Evolutionary conservation across 2,888 invertebrate genomes (phyloP), one percentile per base, ranked within the genome.

Genomic region (Parnassius glacialis): DNA sequence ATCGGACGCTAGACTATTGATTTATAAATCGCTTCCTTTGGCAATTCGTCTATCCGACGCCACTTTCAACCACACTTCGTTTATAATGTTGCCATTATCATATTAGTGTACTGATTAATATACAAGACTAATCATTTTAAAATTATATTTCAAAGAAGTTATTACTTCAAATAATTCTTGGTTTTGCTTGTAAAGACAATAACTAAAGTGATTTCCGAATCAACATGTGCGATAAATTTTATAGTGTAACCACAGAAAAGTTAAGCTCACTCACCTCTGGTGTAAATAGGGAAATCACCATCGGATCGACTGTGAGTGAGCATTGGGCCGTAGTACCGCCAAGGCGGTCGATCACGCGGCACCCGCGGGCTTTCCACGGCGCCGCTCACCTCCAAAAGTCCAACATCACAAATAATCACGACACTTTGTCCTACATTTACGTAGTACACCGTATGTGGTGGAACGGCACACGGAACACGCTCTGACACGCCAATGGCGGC

Each of bases 301-400:
- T 96, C 96, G 85, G 96, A 96, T 89, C 95, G 95, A 84, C 96
- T 96, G 92, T 96, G 96, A 71, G 95, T 96, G 83, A 96, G 93
- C 94, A 96, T 96, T 83, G 94, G 93, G 85, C 93, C 94, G 85
- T 93, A 93, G 83, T 93, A 93, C 84, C 93, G 93, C 80, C 93
- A 93, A 80, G 93, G 86, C 85, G 90, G 87, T 74, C 83, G 87
- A 76, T 88, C 87, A 76, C 86, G 89, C 79, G 80, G 85, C 81
- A 84, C 84, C 79, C 92, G 92, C 79, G 84, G 90, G 83, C 92
- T 90, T 85, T 90, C 92, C 92, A 92, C 88, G 82, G 81, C 78
- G 75, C 80, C 79, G 82, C 85, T 90, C 89, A 90, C 83, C 88
- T 85, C 80, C 68, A 68, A 81, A 80, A 79, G 73, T 75, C 81